Evolutionary conservation across 1,140 invertebrate species (phyloP), one percentile per base, ranked within the genome.

Genomic region (Hyles euphorbiae): DNA sequence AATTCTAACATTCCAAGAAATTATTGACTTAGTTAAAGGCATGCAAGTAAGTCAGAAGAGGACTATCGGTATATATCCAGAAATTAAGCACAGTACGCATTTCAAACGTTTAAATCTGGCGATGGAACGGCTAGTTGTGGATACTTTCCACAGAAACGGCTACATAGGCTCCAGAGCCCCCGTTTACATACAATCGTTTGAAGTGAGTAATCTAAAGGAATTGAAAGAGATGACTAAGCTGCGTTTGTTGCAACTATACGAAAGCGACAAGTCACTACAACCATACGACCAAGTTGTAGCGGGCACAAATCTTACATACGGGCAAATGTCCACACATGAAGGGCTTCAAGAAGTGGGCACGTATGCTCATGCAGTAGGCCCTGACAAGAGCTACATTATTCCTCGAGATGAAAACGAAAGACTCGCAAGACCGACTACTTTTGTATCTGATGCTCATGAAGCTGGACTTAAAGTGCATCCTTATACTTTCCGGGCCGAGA

Each of bases 61-160:
- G 8, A 64, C 65, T n/a, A 88, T 88, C 34, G 85, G 85, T n/a
- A 74, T 88, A 56, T 88, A 84, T 55, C 83, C 85, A 34, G 85
- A 88, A 71, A 68, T 88, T 7, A 88, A 88, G 60, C 76, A 82
- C 49, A 73, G 74, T 11, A 76, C 70, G 2, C 73, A 88, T 63
- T 88, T 88, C 55, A 68, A 77, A 47, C 36, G 34, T 2, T 50
- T 85, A 5, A 77, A 75, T 11, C 61, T 88, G 47, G 60, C 81
- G 4, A 84, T 88, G 81, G 85, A 88, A 58, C 59, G 63, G 6
- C 52, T 61, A 5, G 59, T 84, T 1, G 81, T 88, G 10, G 76
- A 85, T 22, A 70, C 72, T 5, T 71, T 87, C 43, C 74, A 81
- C 44, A 74, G 59, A 40, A 85, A 88, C 53, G 82, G 82, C 7